A percentile compares a stretch with the other conserved stretches of the same genome.
Conservation (phyloP, 2,113 vertebrate species). For the Lamprotornis superbus region DNA sequence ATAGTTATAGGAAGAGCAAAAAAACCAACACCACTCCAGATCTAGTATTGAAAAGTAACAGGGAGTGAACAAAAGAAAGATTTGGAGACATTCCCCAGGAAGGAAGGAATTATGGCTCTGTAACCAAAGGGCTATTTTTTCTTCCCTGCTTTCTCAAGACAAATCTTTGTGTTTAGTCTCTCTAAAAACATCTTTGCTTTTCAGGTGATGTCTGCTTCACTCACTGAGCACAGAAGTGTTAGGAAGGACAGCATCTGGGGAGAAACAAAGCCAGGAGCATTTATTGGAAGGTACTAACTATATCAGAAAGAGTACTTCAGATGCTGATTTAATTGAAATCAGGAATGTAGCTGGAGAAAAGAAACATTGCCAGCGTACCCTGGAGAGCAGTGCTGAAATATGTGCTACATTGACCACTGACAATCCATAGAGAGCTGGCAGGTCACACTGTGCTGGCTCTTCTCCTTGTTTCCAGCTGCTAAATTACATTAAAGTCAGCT, state of each 20-base stretch:
- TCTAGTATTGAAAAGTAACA: neutral
- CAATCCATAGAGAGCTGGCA: constrained; percentile 53
- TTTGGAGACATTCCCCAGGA: neutral
- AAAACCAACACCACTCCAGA: neutral
- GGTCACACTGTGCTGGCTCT: constrained; percentile 51
- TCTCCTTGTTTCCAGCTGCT: constrained; percentile 52
- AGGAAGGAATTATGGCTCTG: neutral
- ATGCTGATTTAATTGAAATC: constrained; percentile 52
- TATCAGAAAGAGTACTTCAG: constrained; percentile 53
- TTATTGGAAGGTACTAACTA: constrained; percentile 39
- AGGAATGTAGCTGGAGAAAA: constrained; percentile 40
- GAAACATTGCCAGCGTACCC: neutral
- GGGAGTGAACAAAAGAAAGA: neutral
- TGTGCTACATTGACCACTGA: constrained; percentile 48
- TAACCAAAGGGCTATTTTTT: neutral
- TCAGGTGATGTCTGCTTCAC: neutral
- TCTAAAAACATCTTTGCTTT: neutral
- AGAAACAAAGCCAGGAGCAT: constrained; percentile 24
- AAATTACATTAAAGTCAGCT: constrained; percentile 63
- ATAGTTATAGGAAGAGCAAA: neutral
- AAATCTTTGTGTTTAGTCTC: neutral
- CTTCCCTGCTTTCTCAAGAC: neutral
- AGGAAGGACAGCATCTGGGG: neutral
- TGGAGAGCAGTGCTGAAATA: constrained; percentile 44
- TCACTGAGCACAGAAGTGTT: neutral